Evolutionary conservation across 2,888 invertebrate genomes (phyloP).

Genomic region (Argyresthia goedartella): DNA sequence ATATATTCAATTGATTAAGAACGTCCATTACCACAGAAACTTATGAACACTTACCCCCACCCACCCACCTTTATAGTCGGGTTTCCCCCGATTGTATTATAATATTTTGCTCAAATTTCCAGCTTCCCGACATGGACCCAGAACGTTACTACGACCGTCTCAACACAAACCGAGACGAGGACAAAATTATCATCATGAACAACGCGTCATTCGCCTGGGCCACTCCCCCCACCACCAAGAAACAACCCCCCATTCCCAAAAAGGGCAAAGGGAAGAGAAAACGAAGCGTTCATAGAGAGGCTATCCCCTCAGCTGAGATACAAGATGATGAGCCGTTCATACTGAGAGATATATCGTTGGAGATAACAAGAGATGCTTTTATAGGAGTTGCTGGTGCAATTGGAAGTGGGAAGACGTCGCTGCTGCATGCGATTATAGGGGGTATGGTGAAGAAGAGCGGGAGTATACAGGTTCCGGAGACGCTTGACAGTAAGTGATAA

Average conservation of each 20-base stretch:
- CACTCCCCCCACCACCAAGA: slow-evolving; percentile 38
- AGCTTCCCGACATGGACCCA: slow-evolving; percentile 75
- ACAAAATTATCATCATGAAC: slow-evolving; percentile 70
- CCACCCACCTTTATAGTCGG: no score
- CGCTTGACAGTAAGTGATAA: slow-evolving; percentile 68
- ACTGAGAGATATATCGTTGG: slow-evolving; percentile 40
- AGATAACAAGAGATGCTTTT: slow-evolving; percentile 76
- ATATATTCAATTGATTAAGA: no score
- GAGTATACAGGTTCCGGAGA: slow-evolving; percentile 76
- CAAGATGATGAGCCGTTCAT: slow-evolving; percentile 35
- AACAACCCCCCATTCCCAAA: slow-evolving; percentile 29
- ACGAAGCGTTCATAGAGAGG: slow-evolving; percentile 37
- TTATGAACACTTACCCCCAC: no score
- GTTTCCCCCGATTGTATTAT: no score
- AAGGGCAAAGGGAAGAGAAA: slow-evolving; percentile 67
- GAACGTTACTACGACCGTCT: slow-evolving; percentile 73
- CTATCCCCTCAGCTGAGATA: slow-evolving; percentile 34
- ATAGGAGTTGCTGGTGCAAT: slow-evolving; percentile 91
- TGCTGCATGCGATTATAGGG: slow-evolving; percentile 87
- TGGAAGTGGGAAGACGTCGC: slow-evolving; percentile 92
- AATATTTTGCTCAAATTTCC: no score
- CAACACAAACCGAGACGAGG: slow-evolving; percentile 58
- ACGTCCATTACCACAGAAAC: no score
- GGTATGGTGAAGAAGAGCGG: slow-evolving; percentile 83
- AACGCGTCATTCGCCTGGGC: slow-evolving; percentile 74